Percentiles rank a stretch among this genome's conserved stretches.
Evolutionary conservation across 2,113 vertebrate species (phyloP).

Genomic region (Halcyon senegalensis): DNA sequence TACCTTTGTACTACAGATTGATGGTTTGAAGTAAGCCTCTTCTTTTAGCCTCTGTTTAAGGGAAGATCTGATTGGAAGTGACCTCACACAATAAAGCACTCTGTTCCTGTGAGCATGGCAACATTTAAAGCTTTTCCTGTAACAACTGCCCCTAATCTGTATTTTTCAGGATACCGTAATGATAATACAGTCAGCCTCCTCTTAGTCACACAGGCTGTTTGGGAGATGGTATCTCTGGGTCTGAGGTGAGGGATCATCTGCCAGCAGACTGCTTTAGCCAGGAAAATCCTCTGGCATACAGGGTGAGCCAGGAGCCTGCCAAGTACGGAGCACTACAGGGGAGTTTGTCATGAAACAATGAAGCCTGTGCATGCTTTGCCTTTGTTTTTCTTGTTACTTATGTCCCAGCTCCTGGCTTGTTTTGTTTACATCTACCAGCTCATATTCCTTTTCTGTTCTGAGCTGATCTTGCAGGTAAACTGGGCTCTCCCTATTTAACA

Average conservation of each 20-base stretch:
- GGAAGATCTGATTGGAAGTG: background rate
- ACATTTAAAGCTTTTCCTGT: background rate
- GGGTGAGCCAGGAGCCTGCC: background rate
- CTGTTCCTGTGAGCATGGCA: accelerated
- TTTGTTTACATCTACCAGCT: background rate
- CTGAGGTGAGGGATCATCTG: slow-evolving; percentile 11
- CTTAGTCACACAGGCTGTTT: slow-evolving; percentile 17
- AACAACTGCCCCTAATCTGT: background rate
- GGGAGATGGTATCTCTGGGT: slow-evolving; percentile 35
- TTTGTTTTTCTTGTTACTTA: background rate
- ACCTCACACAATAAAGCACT: background rate
- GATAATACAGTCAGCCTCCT: background rate
- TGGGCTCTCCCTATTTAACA: background rate
- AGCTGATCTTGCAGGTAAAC: background rate
- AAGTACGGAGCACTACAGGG: background rate
- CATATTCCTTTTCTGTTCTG: background rate
- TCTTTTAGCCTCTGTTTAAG: background rate
- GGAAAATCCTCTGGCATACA: slow-evolving; percentile 20
- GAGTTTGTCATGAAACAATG: background rate
- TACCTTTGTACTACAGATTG: background rate
- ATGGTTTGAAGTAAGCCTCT: background rate
- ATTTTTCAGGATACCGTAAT: background rate
- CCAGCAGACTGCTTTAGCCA: background rate
- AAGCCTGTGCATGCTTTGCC: background rate
- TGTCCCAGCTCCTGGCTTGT: background rate